Conservation (phyloP, 2,797 vertebrate species). For the Enteromius trimaculatus region DNA sequence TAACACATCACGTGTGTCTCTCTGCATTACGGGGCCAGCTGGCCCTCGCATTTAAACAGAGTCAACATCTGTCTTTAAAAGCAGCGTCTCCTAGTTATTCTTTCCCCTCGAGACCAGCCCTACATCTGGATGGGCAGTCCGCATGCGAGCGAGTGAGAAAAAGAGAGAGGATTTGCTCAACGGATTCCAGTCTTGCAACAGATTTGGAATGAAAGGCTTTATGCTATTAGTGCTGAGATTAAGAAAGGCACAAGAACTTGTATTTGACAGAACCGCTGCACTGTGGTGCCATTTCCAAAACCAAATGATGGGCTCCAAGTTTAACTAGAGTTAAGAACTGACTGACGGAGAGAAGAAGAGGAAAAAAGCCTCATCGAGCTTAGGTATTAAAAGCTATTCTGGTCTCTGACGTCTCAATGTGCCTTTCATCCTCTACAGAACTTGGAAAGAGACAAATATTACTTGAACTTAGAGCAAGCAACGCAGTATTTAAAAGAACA, state of each 20-base stretch:
- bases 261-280: constrained; percentile 19
- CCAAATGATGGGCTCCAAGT: constrained; percentile 1
- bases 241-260: constrained; percentile 63
- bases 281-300: not conserved
- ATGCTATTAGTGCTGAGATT: constrained; percentile 71
- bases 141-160: not conserved
- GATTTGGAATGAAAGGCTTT: constrained; percentile 71
- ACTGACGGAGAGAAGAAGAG: constrained; percentile 8
- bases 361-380: constrained; percentile 11
- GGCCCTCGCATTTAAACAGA: constrained; percentile 43
- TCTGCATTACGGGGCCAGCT: constrained; percentile 1
- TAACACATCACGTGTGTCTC: not conserved
- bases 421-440: constrained; percentile 25
- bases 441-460: constrained; percentile 8
- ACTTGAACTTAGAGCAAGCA: constrained; percentile 43
- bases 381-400: constrained; percentile 48
- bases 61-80: constrained; percentile 70
- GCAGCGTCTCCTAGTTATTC: constrained; percentile 27
- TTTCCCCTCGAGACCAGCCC: constrained; percentile 54
- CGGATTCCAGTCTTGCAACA: constrained; percentile 46
- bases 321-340: constrained; percentile 22
- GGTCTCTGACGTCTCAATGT: constrained; percentile 11
- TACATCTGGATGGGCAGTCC: constrained; percentile 64
- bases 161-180: constrained; percentile 40
- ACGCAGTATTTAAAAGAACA: constrained; percentile 1